A percentile compares a stretch with the other conserved stretches of the same genome.
phyloP scores from a whole-genome alignment of 1,140 invertebrate genomes.

The Drosophila baimaii region DNA sequence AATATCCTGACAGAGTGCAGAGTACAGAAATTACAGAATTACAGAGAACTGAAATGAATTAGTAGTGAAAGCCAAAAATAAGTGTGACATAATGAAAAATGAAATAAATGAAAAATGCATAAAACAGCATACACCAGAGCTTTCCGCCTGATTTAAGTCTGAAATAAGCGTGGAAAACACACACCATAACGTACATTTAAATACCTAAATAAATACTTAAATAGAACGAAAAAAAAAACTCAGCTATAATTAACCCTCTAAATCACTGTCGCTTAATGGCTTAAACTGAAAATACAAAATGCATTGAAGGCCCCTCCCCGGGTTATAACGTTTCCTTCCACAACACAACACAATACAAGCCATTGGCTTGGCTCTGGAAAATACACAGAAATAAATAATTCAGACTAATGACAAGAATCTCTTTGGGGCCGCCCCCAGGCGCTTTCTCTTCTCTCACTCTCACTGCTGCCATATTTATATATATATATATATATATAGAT shows the following conservation, averaged over 20 bases:
- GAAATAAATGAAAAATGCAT: neutral
- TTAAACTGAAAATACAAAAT: constrained; percentile 5
- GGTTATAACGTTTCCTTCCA: constrained; percentile 4
- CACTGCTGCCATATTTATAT: constrained; percentile 15
- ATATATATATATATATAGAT: constrained; percentile 10
- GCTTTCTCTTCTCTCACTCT: constrained; percentile 1
- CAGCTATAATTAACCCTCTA: neutral
- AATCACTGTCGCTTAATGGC: neutral
- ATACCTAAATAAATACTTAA: too few species aligned
- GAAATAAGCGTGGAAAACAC: too few species aligned
- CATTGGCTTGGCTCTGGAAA: constrained; percentile 10
- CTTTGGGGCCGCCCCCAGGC: constrained; percentile 16
- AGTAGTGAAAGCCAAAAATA: neutral
- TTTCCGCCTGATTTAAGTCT: neutral
- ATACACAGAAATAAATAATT: constrained; percentile 48
- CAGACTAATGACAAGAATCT: constrained; percentile 48
- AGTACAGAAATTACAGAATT: too few species aligned
- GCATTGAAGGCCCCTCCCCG: constrained; percentile 12
- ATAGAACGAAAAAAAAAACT: too few species aligned
- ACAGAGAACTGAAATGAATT: neutral
- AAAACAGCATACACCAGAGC: neutral
- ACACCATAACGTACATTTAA: too few species aligned
- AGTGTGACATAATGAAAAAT: neutral
- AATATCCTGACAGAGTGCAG: neutral
- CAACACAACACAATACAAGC: constrained; percentile 2